Base-by-base conservation (phyloP, 37 sponge, comb jelly and placozoan genomes). In the Chondrosia reniformis region DNA sequence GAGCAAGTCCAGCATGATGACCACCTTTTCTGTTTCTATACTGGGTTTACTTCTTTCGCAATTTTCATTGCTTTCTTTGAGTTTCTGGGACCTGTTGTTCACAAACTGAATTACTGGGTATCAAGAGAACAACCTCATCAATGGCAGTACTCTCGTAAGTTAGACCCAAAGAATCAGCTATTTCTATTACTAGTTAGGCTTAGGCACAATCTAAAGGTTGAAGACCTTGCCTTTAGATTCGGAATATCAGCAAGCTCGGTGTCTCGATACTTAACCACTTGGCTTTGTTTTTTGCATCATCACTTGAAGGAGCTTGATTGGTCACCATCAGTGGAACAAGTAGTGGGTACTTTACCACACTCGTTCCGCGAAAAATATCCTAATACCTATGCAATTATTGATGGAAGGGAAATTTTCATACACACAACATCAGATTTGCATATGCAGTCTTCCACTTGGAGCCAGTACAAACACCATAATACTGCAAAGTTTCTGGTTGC, bases 351-450 rank as follows among this genome's bases (percentile, higher is more conserved):
- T n/a, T n/a, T n/a, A n/a, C n/a, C n/a, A n/a, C n/a, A n/a, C n/a
- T n/a, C n/a, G n/a, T n/a, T n/a, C n/a, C n/a, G n/a, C n/a, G n/a
- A n/a, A n/a, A n/a, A n/a, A n/a, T n/a, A 44, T 46, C 81, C 81
- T 4, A 86, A 30, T 21, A 86, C 86, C 9, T 86, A 65, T 80
- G 76, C 76, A 28, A 86, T 80, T 57, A 86, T 86, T 76, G 86
- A 86, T 86, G 86, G 67, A 41, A 86, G 76, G 76, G 86, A 86
- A 39, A 45, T 80, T 8, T 80, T 75, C 55, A 71, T 81, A 21
- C 40, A 86, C 25, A 75, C 69, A 21, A 81, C 81, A 3, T 80
- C 86, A 49, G 76, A 80, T 36, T 73, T 81, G 25, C 55, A 80
- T n/a, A n/a, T n/a, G n/a, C n/a, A n/a, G n/a, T n/a, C n/a, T n/a